These are phyloP conservation scores for Chloroclystis v-ata DNA, from an alignment of 2,888 invertebrate species.

Conservation along the genomic window DNA sequence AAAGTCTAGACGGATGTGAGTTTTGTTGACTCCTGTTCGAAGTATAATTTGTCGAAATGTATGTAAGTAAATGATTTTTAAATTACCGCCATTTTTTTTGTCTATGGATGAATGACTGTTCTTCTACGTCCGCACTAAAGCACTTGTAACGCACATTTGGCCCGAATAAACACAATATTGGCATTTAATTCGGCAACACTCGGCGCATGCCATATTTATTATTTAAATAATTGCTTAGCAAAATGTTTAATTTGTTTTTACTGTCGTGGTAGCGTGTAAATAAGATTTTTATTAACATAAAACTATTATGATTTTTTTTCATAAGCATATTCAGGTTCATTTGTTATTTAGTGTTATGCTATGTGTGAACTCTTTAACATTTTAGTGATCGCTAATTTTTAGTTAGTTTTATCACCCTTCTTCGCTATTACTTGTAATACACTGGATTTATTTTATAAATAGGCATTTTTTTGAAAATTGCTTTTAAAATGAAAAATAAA, in stretches of 20 bases:
- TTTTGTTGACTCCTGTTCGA: too few species aligned
- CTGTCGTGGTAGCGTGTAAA: conserved; percentile 57
- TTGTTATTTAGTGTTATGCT: conserved; percentile 73
- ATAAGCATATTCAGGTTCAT: conserved; percentile 49
- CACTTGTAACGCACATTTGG: conserved; percentile 51
- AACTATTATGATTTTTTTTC: conserved; percentile 34
- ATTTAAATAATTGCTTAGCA: conserved; percentile 65
- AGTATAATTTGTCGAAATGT: too few species aligned
- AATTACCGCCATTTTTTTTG: too few species aligned
- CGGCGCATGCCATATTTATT: conserved; percentile 49
- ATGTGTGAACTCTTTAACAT: conserved; percentile 55
- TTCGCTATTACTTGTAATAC: conserved; percentile 37
- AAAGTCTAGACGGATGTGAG: too few species aligned
- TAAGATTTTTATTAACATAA: conserved; percentile 72
- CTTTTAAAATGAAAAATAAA: not conserved
- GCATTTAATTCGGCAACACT: conserved; percentile 18
- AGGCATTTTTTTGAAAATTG: not conserved
- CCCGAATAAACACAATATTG: conserved; percentile 30
- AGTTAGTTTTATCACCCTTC: conserved; percentile 37
- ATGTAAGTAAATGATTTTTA: too few species aligned
- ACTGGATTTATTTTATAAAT: conserved; percentile 10
- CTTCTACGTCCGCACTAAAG: conserved; percentile 1
- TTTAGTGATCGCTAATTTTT: conserved; percentile 38
- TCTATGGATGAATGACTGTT: not conserved
- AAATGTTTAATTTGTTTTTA: conserved; percentile 59